Conservation (phyloP, 2,113 vertebrate species). For the Percopsis transmontana region DNA sequence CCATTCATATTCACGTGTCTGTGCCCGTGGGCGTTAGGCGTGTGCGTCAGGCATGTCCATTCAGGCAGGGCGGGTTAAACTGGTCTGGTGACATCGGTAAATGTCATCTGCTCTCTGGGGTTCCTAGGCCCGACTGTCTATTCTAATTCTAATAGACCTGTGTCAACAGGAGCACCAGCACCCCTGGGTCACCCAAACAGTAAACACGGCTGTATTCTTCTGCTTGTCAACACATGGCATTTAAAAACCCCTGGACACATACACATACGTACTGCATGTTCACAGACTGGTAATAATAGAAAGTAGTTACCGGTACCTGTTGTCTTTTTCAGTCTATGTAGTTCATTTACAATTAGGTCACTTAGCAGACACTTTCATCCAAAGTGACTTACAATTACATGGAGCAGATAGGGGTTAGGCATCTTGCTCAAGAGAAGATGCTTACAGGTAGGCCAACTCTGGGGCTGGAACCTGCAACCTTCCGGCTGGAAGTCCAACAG, state of each 20-base stretch:
- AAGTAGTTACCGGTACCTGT: too few species aligned
- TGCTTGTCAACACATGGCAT: slow-evolving; percentile 47
- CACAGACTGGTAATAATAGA: too few species aligned
- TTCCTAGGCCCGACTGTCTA: slow-evolving; percentile 15
- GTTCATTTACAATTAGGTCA: too few species aligned
- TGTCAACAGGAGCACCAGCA: slow-evolving; percentile 23
- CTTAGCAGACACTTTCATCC: too few species aligned
- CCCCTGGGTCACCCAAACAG: slow-evolving; percentile 17
- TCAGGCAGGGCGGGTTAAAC: not conserved
- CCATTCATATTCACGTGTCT: slow-evolving; percentile 45
- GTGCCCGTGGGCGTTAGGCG: slow-evolving; percentile 2
- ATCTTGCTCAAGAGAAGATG: too few species aligned
- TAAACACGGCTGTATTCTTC: slow-evolving; percentile 26
- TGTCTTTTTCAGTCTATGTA: too few species aligned
- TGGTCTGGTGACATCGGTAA: slow-evolving; percentile 23
- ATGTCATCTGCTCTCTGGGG: slow-evolving; percentile 48
- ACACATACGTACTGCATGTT: not conserved
- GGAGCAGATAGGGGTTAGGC: too few species aligned
- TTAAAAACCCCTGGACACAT: slow-evolving; percentile 18
- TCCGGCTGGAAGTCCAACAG: too few species aligned
- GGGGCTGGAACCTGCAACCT: too few species aligned
- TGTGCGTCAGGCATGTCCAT: too few species aligned
- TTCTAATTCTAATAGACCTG: slow-evolving; percentile 50
- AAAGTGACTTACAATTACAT: too few species aligned
- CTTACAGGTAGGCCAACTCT: too few species aligned